Percentiles rank a stretch among this genome's conserved stretches.
Conservation (phyloP, 2,888 invertebrate genomes). For the Calephelis perditalis region DNA sequence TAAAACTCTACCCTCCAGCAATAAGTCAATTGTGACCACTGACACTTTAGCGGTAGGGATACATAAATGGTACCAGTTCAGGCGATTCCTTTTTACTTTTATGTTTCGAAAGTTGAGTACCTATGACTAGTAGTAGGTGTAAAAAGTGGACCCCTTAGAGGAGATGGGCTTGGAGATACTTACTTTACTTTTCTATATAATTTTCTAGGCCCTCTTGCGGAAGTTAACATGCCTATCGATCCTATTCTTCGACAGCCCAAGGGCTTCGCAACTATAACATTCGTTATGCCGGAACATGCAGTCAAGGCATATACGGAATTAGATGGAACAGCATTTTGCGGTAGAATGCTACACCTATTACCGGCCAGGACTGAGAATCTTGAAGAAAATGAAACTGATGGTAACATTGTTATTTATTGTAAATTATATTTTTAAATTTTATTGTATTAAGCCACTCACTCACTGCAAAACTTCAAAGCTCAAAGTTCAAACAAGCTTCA, state of each 20-base stretch:
- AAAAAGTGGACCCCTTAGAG: too few species aligned
- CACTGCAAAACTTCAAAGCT: too few species aligned
- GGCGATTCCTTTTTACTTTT: too few species aligned
- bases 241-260: conserved; percentile 87
- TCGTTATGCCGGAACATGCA: conserved; percentile 96
- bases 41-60: too few species aligned
- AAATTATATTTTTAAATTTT: not conserved
- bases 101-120: too few species aligned
- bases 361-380: conserved; percentile 86
- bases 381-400: conserved; percentile 63
- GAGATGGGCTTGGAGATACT: too few species aligned
- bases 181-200: too few species aligned
- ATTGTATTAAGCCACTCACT: not conserved
- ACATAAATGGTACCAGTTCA: too few species aligned
- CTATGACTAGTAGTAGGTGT: too few species aligned
- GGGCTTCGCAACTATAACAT: conserved; percentile 96
- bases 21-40: too few species aligned
- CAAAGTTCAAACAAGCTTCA: too few species aligned
- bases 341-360: conserved; percentile 94
- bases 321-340: conserved; percentile 95
- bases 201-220: conserved; percentile 86
- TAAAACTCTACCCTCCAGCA: too few species aligned
- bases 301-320: conserved; percentile 90
- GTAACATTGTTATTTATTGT: conserved; percentile 34
- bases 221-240: conserved; percentile 94